phyloP scores from a whole-genome alignment of 2,797 vertebrate genomes.

The Ctenopoma multispine region DNA sequence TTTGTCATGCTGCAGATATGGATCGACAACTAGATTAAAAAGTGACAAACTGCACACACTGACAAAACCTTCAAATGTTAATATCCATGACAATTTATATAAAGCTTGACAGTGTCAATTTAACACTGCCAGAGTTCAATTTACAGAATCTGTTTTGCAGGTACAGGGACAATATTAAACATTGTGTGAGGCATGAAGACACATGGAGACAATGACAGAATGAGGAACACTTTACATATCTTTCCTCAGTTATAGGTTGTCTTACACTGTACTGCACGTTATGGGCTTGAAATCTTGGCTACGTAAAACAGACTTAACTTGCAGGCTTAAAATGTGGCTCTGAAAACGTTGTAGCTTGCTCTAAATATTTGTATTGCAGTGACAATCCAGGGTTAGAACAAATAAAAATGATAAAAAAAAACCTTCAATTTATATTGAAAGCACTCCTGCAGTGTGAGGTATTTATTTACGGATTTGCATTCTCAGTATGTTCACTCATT shows the following conservation, averaged over 20 bases:
- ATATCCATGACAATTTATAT: not conserved
- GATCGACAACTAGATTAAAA: constrained; percentile 11
- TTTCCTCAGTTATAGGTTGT: not conserved
- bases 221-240: not conserved
- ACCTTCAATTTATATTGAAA: not conserved
- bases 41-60: constrained; percentile 4
- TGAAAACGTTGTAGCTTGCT: not conserved
- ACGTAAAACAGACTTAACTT: not conserved
- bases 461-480: not conserved
- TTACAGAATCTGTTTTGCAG: not conserved
- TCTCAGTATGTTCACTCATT: not conserved
- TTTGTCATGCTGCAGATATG: constrained; percentile 12
- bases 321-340: not conserved
- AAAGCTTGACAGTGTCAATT: not conserved
- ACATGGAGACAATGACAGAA: not conserved
- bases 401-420: not conserved
- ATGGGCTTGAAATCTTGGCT: not conserved
- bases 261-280: too few relatives aligned
- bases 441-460: not conserved
- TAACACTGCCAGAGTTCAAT: not conserved
- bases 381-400: not conserved
- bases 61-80: constrained; percentile 11
- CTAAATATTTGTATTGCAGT: not conserved
- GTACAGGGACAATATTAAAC: not conserved
- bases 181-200: constrained; percentile 4